Base-by-base conservation (phyloP, 1,140 invertebrate genomes). In the Drosophila quadrilineata region DNA sequence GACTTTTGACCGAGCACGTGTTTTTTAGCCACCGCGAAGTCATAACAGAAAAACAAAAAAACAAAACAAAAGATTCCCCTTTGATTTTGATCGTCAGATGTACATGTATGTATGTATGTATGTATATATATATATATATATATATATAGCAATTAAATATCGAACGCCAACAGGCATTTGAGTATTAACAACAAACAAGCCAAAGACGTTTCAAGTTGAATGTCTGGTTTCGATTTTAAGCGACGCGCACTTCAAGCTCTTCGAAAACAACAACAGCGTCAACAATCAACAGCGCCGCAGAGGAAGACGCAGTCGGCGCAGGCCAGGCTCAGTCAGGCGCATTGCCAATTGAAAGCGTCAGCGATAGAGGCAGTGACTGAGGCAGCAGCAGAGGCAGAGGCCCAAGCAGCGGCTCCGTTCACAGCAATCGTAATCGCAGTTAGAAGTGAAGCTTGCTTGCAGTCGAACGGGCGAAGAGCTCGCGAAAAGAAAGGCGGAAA, bases 271-370 rank as follows among this genome's bases (percentile, higher is more conserved):
- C 16, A 26, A 16, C 2, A 16, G 12, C 8, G 24, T n/a, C 29
- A 50, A 35, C 33, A 35, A 14, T 35, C 2, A 22, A 45, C 22
- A 38, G 19, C n/a, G 29, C 3, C 5, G 29, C 29, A 31, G 29
- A 31, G 29, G 29, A 5, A 31, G 29, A 31, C 2, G 29, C 29
- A 5, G 29, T 6, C 17, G 33, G 33, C 33, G 24, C 24, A 24
- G 41, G 4, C n/a, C 33, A 43, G 21, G 43, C 53, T 28, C 62
- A 59, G 53, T 28, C 62, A 59, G 53, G 60, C 52, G 52, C 53
- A 52, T 52, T 40, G 26, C 28, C 26, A 43, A 50, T 33, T 24
- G 10, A 29, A 22, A 41, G 9, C 50, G 40, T 8, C 29, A 21
- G 12, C 31, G 14, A 38, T 12, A 9, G 1, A 2, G 35, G n/a